phyloP scores from a whole-genome alignment of 2,888 invertebrate species.

The Phengaris alcon region DNA sequence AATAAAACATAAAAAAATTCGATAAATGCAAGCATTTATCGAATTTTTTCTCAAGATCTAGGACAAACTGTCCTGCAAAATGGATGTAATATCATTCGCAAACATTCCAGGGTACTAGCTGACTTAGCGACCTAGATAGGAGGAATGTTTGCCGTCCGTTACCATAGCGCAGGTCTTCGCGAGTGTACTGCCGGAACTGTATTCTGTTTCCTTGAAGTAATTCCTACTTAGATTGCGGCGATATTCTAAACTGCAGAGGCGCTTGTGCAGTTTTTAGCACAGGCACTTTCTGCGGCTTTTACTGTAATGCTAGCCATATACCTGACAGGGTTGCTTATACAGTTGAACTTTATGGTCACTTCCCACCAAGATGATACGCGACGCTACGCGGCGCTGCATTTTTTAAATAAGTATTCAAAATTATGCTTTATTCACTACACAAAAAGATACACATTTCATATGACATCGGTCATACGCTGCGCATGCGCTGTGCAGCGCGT shows the following conservation, averaged over 20 bases:
- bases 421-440: too few relatives aligned
- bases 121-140: constrained; percentile 46
- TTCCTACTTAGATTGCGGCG: neutral
- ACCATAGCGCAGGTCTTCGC: constrained; percentile 50
- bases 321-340: too few relatives aligned
- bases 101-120: constrained; percentile 31
- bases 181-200: constrained; percentile 34
- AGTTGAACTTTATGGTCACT: too few relatives aligned
- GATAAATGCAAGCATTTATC: neutral
- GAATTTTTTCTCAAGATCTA: neutral
- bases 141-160: constrained; percentile 66
- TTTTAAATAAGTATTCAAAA: too few relatives aligned
- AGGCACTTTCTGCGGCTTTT: too few relatives aligned
- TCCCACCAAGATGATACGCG: too few relatives aligned
- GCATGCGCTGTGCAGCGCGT: too few relatives aligned
- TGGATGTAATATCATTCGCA: constrained; percentile 23
- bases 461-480: too few relatives aligned
- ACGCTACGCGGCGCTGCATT: too few relatives aligned
- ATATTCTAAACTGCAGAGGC: neutral
- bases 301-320: too few relatives aligned
- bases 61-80: neutral
- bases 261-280: neutral
- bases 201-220: constrained; percentile 25
- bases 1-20: too few relatives aligned
- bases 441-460: too few relatives aligned